Percentiles rank a stretch among this genome's conserved stretches.
Conservation (phyloP, 2,113 vertebrate species). For the Neopipo cinnamomea region DNA sequence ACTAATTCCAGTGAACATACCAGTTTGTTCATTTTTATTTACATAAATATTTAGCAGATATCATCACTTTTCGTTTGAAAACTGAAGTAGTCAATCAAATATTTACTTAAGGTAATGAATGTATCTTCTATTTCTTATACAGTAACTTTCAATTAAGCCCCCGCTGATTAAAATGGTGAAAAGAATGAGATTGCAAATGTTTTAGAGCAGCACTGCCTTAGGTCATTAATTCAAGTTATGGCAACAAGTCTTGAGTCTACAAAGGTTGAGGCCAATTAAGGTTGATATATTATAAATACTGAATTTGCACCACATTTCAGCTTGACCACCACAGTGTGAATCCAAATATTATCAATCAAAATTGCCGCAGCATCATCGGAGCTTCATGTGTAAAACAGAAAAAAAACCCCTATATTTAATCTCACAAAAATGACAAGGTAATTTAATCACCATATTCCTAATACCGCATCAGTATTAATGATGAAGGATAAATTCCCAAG, state of each 20-base stretch:
- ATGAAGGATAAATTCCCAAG: neutral
- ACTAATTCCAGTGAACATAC: neutral
- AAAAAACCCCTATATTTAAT: neutral
- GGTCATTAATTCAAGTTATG: neutral
- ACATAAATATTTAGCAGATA: neutral
- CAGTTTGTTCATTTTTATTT: neutral
- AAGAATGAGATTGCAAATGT: neutral
- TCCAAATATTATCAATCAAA: neutral
- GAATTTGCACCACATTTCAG: neutral
- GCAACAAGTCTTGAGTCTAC: neutral
- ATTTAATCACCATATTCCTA: neutral
- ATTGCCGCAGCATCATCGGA: accelerated
- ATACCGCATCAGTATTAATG: neutral
- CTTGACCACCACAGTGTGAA: neutral
- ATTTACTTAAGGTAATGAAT: neutral
- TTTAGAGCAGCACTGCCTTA: neutral
- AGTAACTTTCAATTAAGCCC: neutral
- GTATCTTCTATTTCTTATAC: neutral
- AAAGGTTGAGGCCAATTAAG: neutral
- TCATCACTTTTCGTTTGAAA: neutral
- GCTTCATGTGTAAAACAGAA: neutral
- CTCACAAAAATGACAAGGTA: neutral
- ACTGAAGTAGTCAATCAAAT: neutral
- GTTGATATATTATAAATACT: neutral
- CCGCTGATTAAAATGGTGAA: neutral